phyloP scores from a whole-genome alignment of 2,797 vertebrate genomes.

The Sardinella longiceps region DNA sequence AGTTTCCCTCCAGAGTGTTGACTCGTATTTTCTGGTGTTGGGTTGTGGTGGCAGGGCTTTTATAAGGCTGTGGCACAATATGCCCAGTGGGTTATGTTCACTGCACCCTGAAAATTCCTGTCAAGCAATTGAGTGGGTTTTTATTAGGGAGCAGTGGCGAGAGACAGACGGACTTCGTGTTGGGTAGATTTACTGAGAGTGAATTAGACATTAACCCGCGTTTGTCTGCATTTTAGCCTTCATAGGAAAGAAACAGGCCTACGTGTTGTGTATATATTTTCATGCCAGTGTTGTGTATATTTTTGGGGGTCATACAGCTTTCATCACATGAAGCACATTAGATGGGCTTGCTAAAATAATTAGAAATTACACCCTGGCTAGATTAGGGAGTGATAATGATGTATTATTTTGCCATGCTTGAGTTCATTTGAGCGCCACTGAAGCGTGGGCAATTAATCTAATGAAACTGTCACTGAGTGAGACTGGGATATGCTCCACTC shows the following conservation, averaged over 20 bases:
- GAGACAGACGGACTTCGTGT: background rate
- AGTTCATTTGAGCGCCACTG: constrained; percentile 53
- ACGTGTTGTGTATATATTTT: background rate
- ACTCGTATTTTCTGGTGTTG: background rate
- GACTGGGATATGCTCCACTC: background rate
- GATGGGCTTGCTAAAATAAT: background rate
- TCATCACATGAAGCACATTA: background rate
- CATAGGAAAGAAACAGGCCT: background rate
- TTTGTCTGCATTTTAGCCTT: background rate
- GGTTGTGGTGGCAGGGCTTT: background rate
- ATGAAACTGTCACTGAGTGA: constrained; percentile 47
- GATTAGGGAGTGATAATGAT: constrained; percentile 12
- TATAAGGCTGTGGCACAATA: background rate
- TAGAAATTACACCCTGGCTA: background rate
- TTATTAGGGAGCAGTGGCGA: background rate
- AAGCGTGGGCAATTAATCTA: constrained; percentile 63
- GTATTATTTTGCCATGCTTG: background rate
- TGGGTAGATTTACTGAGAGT: background rate
- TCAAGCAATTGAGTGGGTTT: background rate
- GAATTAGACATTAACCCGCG: background rate
- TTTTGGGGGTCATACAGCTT: background rate
- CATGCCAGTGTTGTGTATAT: background rate
- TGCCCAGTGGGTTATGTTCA: background rate
- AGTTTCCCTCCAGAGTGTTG: background rate
- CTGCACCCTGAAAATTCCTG: background rate